Base-by-base conservation (phyloP, 2,888 invertebrate genomes). In the Parelbella ahira region DNA sequence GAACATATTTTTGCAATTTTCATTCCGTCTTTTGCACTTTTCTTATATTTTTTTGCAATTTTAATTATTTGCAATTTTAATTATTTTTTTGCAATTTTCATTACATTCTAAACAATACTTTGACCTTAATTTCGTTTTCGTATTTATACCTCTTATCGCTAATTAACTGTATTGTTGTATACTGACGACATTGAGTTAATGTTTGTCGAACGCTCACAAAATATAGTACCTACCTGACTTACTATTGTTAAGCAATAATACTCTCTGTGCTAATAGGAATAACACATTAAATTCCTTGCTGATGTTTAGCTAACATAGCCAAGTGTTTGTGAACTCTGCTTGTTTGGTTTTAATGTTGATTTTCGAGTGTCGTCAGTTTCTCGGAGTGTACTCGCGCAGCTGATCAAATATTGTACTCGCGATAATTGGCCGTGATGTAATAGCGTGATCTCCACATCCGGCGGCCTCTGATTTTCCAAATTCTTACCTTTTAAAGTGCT, bases 341-440 rank as follows among this genome's bases (percentile, higher is more conserved):
- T 0, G 0, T 0, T 8, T 0, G 0, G 1, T 1, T 0, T 4
- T 24, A 59, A 37, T 51, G 56, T 58, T 45, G 15, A 45, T 56
- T 60, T 64, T 54, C 18, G 42, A 10, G 29, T 23, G 34, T 47
- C 13, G 4, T 13, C n/a, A n/a, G n/a, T n/a, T n/a, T n/a, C n/a
- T n/a, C n/a, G n/a, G n/a, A n/a, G n/a, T n/a, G 63, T 62, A 66
- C 62, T 67, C 67, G 66, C 80, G 72, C 86, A 87, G 87, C 86
- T 87, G 86, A 83, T 72, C 84, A 87, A 87, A 86, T 86, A 87
- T 83, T 84, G 81, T 81, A 77, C 67, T 73, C 69, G 75, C 74
- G 83, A 83, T 87, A 84, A 86, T 86, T 86, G 83, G 73, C 71
- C 71, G 75, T 84, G 84, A 83, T 80, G 86, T 78, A 84, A 84